phyloP scores from a whole-genome alignment of 2,113 vertebrate genomes.

The Myocastor coypus region DNA sequence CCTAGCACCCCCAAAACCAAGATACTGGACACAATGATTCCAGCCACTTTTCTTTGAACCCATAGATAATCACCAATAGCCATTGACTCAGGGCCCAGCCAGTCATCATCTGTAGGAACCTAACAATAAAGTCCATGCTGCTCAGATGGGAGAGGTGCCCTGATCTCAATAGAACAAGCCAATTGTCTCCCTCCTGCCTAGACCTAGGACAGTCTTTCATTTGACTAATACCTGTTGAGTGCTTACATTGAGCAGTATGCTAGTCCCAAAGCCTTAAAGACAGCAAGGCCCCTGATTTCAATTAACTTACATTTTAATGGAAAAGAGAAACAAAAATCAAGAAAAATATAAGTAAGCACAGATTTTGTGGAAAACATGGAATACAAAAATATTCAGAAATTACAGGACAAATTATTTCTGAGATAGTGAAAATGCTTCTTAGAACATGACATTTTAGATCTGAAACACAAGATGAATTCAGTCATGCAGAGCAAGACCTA shows the following conservation, averaged over 20 bases:
- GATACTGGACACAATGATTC: not conserved
- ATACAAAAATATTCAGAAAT: conserved; percentile 27
- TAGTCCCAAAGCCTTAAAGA: not conserved
- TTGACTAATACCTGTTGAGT: not conserved
- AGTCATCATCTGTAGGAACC: not conserved
- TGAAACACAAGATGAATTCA: not conserved
- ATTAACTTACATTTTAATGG: conserved; percentile 13
- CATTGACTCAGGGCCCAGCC: not conserved
- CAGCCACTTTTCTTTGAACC: not conserved
- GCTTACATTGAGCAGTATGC: not conserved
- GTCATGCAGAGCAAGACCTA: not conserved
- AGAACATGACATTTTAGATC: not conserved
- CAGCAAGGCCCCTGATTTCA: not conserved
- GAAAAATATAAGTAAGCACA: not conserved
- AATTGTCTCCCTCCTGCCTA: too few species aligned
- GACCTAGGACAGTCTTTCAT: not conserved
- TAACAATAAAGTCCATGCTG: not conserved
- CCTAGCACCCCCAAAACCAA: not conserved
- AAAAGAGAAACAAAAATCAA: not conserved
- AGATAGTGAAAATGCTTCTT: not conserved
- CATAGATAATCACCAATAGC: not conserved
- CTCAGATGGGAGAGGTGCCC: not conserved
- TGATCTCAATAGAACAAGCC: not conserved
- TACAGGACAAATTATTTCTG: not conserved
- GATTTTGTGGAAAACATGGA: not conserved